Evolutionary conservation across 2,888 invertebrate genomes (phyloP).

Genomic region (Polyommatus icarus): DNA sequence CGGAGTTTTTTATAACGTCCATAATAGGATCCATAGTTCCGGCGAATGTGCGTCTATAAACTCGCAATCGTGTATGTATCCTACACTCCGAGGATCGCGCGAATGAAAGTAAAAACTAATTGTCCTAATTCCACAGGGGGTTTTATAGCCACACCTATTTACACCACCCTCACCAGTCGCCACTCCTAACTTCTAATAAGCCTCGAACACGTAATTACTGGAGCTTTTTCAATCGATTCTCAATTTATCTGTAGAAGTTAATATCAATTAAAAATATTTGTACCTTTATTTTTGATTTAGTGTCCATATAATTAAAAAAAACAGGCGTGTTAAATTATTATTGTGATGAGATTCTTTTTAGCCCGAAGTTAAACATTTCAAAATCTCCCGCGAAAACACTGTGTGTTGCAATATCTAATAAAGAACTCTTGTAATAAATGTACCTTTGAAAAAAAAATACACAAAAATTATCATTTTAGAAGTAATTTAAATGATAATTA

Average conservation of each 20-base stretch:
- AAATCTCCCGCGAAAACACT: conserved; percentile 38
- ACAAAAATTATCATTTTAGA: not conserved
- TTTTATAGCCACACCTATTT: conserved; percentile 66
- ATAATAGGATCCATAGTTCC: conserved; percentile 64
- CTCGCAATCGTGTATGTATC: conserved; percentile 32
- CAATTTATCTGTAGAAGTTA: not conserved
- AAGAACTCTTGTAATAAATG: not conserved
- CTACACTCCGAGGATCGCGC: conserved; percentile 1
- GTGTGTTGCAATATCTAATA: conserved; percentile 36
- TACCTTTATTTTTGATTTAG: not conserved
- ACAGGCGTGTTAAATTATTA: not conserved
- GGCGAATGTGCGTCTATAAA: conserved; percentile 35
- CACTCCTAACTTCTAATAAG: conserved; percentile 48
- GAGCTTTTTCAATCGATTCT: not conserved
- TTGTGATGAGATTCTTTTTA: conserved; percentile 8
- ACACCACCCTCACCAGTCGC: conserved; percentile 51
- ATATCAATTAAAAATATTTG: not conserved
- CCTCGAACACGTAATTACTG: conserved; percentile 34
- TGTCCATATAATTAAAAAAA: not conserved
- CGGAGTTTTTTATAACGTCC: conserved; percentile 68
- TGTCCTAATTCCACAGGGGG: conserved; percentile 70
- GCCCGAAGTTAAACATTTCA: conserved; percentile 34
- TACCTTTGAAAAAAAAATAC: not conserved
- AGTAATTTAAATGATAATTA: not conserved
- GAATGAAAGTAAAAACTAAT: conserved; percentile 55